Conservation (phyloP, 2,113 vertebrate species). For the Prunella himalayana region DNA sequence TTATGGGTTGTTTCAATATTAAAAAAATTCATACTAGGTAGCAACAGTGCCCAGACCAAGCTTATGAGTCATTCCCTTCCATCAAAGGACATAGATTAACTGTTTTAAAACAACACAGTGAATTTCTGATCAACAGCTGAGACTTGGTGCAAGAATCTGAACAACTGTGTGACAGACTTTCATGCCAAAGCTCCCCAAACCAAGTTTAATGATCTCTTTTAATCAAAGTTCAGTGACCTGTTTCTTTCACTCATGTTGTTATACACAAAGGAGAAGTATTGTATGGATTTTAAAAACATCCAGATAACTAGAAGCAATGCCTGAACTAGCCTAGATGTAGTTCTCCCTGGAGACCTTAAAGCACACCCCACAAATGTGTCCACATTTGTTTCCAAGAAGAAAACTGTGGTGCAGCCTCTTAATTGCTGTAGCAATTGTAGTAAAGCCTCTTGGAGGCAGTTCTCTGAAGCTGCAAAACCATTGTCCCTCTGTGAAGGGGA, state of each 20-base stretch:
- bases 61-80: background rate
- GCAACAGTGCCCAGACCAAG: background rate
- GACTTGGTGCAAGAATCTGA: background rate
- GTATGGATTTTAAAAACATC: background rate
- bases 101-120: background rate
- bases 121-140: background rate
- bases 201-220: background rate
- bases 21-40: background rate
- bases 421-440: background rate
- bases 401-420: background rate
- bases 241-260: background rate
- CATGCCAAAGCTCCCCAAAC: background rate
- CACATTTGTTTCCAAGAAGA: fast-evolving
- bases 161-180: background rate
- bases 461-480: background rate
- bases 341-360: background rate
- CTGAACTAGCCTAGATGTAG: background rate
- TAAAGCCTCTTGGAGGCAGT: background rate
- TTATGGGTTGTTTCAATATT: background rate
- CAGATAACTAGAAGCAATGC: background rate
- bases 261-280: background rate
- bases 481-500: background rate
- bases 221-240: background rate
- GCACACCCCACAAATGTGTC: background rate
- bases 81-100: background rate